Evolutionary conservation across 2,888 invertebrate species (phyloP), one percentile per base, ranked within the genome.

Genomic region (Tiliacea aurago): DNA sequence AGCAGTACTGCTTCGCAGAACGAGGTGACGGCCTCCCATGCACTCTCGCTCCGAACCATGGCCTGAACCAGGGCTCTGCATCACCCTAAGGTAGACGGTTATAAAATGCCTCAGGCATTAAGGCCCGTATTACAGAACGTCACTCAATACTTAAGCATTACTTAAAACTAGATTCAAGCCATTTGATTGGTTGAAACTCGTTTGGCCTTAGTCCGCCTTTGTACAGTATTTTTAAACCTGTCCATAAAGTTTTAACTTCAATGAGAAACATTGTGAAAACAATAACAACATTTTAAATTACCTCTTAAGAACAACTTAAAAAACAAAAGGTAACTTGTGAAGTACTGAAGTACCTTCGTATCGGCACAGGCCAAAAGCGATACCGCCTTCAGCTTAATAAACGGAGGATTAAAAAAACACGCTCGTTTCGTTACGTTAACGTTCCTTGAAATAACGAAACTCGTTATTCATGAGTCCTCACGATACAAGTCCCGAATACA

Each of bases 371-470:
- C 55, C 47, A 59, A 75, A 78, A 83, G 51, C 61, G 75, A 85
- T 75, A 81, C 76, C 73, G 64, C 77, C 77, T 59, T 61, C 66
- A 62, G 77, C 71, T 81, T 75, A 75, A 81, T 81, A 78, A 82
- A 73, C 62, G 65, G 61, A 41, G 70, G 73, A 84, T 84, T 86
- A 80, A 80, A 80, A 82, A 86, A 84, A 83, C 77, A 79, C 71
- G 77, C 66, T 75, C 72, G 62, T 87, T 81, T 87, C 79, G 76
- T 83, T 81, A 73, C 71, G 81, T 70, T 87, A 85, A 87, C 84
- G 83, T 83, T 85, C 76, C 86, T 84, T 86, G 70, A 83, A 87
- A 86, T 85, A 86, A 87, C 80, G 73, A 84, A 78, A 85, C 80
- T 80, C 78, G 83, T 86, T 85, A 86, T 88, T 87, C 85, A 88